Evolutionary conservation across 2,797 vertebrate genomes (phyloP), one percentile per base, ranked within the genome.

Genomic region (Liasis olivaceus): DNA sequence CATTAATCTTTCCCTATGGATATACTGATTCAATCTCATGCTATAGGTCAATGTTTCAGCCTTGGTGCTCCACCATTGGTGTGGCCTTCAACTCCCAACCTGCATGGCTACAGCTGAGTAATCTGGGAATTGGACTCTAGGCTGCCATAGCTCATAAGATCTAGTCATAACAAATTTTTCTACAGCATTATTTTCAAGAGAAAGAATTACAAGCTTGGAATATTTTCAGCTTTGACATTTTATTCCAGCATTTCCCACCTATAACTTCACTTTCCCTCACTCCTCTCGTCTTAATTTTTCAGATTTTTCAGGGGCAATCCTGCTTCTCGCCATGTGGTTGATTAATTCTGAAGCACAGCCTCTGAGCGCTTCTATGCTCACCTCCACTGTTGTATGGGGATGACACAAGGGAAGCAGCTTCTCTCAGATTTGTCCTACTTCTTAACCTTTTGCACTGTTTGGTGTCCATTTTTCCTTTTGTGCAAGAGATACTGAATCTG

Each of bases 381-480:
- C 89, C 92, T 81, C 93, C 3, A 20, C 87, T 93, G 87, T 87
- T 91, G 89, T 90, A 92, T 72, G 66, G 90, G 90, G 93, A 95
- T 96, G 96, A 96, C 93, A 95, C 58, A 26, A 4, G 85, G 89
- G 94, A 97, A 97, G 97, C 93, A 95, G 95, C 93, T 95, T 90
- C 92, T 91, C 95, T 96, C 96, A 66, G 93, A 96, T 93, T 95
- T 94, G 91, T 93, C 93, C 87, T 94, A 88, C 94, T 97, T 96
- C 97, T 97, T 96, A 97, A 97, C 95, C 95, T 96, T 94, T 91
- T 93, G 93, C 56, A 93, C 94, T 94, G 60, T 89, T 96, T 90
- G 94, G 58, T 63, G 84, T 42, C 66, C 59, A 60, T 94, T 97
- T 96, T 95, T 93, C 22, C 94, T 90, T 95, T 93, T 94, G 87